A percentile compares a stretch with the other conserved stretches of the same genome.
These are phyloP conservation scores for Chrosomus eos DNA, from an alignment of 2,797 vertebrate genomes.

Conservation along the genomic window DNA sequence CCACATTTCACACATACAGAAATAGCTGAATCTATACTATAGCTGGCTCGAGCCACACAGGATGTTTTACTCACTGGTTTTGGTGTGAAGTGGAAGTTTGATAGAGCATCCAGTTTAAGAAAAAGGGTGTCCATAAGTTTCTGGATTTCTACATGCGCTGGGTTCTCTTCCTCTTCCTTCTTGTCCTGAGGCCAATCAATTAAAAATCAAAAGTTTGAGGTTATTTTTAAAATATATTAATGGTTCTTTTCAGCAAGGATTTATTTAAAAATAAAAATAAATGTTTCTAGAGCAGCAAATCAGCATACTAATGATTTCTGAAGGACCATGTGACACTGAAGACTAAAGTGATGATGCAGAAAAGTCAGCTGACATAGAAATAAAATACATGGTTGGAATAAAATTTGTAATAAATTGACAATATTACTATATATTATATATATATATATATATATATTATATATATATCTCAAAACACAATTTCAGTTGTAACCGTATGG, in stretches of 20 bases:
- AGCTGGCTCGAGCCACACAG: neutral
- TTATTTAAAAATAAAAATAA: neutral
- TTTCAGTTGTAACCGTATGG: too few relatives aligned
- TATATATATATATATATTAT: too few relatives aligned
- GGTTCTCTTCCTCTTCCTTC: constrained; percentile 87
- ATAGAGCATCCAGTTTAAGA: constrained; percentile 93
- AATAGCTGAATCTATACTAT: too few relatives aligned
- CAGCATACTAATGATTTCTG: neutral
- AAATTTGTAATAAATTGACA: too few relatives aligned
- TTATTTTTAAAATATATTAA: neutral
- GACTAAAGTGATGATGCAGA: neutral
- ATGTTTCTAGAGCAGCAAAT: neutral
- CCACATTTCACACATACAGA: neutral
- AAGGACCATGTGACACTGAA: neutral
- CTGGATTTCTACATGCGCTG: constrained; percentile 92
- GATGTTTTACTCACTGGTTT: constrained; percentile 85
- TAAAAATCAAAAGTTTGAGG: neutral
- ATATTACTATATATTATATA: too few relatives aligned
- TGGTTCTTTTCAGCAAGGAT: neutral
- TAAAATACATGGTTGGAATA: too few relatives aligned
- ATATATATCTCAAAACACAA: too few relatives aligned
- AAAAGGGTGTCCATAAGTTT: constrained; percentile 94
- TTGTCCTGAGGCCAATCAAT: constrained; percentile 80
- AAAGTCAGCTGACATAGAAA: neutral
- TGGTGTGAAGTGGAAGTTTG: constrained; percentile 96